A percentile compares a stretch with the other conserved stretches of the same genome.
Conservation (phyloP, 64 coral and sea anemone species). For the Actinia tenebrosa region DNA sequence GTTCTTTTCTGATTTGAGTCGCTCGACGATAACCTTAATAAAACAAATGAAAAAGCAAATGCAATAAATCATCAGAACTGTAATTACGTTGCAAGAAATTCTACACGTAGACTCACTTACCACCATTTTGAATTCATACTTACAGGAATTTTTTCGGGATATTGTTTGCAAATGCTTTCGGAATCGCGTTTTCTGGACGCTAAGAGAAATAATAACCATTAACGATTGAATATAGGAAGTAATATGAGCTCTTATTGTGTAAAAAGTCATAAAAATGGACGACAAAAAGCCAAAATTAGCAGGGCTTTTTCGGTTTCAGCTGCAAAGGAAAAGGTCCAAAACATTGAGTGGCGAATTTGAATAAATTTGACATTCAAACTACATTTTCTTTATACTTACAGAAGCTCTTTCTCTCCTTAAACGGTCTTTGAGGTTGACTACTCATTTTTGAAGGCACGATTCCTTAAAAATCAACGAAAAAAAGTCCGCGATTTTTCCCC, state of each 20-base stretch:
- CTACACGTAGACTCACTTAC: neutral
- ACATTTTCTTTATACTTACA: constrained; percentile 52
- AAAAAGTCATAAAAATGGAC: neutral
- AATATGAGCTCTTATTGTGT: neutral
- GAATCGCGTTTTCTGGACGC: constrained; percentile 94
- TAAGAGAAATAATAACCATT: constrained; percentile 6
- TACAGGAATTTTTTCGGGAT: constrained; percentile 98
- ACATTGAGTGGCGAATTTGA: neutral
- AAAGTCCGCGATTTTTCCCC: neutral
- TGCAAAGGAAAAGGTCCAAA: neutral
- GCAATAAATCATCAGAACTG: neutral
- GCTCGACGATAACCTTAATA: constrained; percentile 86
- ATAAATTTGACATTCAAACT: neutral
- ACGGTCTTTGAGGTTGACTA: constrained; percentile 59
- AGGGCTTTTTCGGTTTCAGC: neutral
- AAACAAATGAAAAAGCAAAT: neutral
- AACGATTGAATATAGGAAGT: neutral
- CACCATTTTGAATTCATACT: constrained; percentile 30
- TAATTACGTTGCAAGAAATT: constrained; percentile 7
- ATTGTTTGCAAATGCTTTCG: constrained; percentile 82
- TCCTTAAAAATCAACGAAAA: neutral
- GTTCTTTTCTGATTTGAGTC: constrained; percentile 84
- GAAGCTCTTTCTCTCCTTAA: constrained; percentile 85
- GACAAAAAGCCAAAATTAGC: neutral
- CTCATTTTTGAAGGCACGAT: constrained; percentile 30